Percentiles rank a stretch among this genome's conserved stretches.
phyloP scores from a whole-genome alignment of 2,888 invertebrate species.

The Pomacea canaliculata region DNA sequence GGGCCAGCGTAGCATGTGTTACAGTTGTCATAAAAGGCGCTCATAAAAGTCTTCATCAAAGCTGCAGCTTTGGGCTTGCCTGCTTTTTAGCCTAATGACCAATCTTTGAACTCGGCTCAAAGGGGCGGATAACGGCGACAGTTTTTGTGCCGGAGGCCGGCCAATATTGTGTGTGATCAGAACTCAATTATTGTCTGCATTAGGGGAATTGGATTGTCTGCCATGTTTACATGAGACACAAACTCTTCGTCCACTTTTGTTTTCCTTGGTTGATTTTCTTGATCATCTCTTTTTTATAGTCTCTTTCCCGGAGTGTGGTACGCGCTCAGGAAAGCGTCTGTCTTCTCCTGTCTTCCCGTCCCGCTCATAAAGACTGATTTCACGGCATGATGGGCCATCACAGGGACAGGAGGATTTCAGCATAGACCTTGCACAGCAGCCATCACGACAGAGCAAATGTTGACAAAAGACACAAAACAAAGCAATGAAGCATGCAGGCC shows the following conservation, averaged over 20 bases:
- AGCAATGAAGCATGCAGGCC: too few relatives aligned
- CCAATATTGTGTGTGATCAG: constrained; percentile 20
- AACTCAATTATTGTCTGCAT: constrained; percentile 23
- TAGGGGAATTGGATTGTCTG: constrained; percentile 19
- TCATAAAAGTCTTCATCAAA: constrained; percentile 27
- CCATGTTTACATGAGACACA: background rate
- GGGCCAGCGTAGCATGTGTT: constrained; percentile 22
- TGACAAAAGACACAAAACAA: too few relatives aligned
- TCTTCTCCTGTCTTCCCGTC: background rate
- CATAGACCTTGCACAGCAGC: too few relatives aligned
- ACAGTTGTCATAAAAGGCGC: constrained; percentile 9
- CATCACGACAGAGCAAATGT: too few relatives aligned
- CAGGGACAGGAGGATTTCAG: too few relatives aligned
- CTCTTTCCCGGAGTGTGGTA: too few relatives aligned
- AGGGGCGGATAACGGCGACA: constrained; percentile 23
- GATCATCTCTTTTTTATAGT: too few relatives aligned
- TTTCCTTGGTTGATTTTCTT: background rate
- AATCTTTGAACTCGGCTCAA: constrained; percentile 23
- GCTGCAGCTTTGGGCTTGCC: constrained; percentile 10
- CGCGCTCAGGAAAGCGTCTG: too few relatives aligned
- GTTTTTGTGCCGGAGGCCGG: background rate
- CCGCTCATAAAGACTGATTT: background rate
- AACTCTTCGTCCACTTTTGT: background rate
- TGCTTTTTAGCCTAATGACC: constrained; percentile 13
- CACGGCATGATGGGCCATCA: too few relatives aligned